Percentiles rank a stretch among this genome's conserved stretches.
These are phyloP conservation scores for Temnothorax nylanderi DNA, from an alignment of 1,140 invertebrate species.

Conservation along the genomic window DNA sequence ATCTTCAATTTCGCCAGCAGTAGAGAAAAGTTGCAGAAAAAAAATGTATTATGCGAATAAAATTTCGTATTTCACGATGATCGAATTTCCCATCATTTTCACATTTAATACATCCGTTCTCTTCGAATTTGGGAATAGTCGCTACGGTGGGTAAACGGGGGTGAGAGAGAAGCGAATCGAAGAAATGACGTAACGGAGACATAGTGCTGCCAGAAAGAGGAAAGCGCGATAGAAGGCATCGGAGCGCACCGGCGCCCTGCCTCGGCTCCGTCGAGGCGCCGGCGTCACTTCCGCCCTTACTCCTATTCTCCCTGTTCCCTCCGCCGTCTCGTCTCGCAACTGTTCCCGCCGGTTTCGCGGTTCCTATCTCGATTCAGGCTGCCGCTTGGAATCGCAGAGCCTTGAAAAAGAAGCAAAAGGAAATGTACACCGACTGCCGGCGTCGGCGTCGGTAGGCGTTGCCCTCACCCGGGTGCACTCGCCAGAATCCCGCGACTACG, in stretches of 20 bases:
- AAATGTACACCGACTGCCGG: slow-evolving; percentile 44
- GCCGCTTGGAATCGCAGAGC: slow-evolving; percentile 71
- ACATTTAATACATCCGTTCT: slow-evolving; percentile 28
- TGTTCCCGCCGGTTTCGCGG: slow-evolving; percentile 65
- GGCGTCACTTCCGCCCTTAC: slow-evolving; percentile 84
- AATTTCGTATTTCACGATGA: slow-evolving; percentile 3
- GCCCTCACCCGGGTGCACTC: slow-evolving; percentile 71
- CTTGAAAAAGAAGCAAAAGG: slow-evolving; percentile 56
- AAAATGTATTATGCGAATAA: neutral
- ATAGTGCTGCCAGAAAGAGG: slow-evolving; percentile 76
- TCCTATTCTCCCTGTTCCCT: slow-evolving; percentile 69
- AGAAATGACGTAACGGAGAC: slow-evolving; percentile 84
- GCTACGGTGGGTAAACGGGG: slow-evolving; percentile 9
- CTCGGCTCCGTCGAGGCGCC: slow-evolving; percentile 85
- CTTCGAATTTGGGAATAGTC: slow-evolving; percentile 29
- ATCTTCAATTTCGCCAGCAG: neutral
- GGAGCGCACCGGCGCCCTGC: slow-evolving; percentile 84
- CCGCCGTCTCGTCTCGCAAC: slow-evolving; percentile 59
- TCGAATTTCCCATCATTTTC: slow-evolving; percentile 17
- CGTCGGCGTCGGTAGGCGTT: slow-evolving; percentile 16
- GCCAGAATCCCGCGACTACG: slow-evolving; percentile 76
- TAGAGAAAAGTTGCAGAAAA: neutral
- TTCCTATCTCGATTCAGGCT: slow-evolving; percentile 61
- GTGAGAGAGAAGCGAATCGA: slow-evolving; percentile 76
- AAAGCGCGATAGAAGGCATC: slow-evolving; percentile 80